Percentiles rank a stretch among this genome's conserved stretches.
Evolutionary conservation across 2,113 vertebrate species (phyloP).

Genomic region (Vireo altiloquus): DNA sequence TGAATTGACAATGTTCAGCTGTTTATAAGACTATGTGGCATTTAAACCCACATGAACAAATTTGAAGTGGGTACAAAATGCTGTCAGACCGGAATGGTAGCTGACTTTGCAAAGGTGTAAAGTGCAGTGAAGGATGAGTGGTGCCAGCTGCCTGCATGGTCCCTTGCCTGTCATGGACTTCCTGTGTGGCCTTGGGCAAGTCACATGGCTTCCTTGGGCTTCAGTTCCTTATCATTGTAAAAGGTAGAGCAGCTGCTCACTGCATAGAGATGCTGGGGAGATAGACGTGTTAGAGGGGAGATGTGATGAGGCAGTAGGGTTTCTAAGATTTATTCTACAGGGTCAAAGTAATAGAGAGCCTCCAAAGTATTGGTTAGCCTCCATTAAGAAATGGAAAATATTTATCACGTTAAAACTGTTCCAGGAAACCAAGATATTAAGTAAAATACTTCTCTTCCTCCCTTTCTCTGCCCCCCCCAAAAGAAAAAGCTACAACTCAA

Average conservation of each 20-base stretch:
- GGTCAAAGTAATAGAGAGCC: background rate
- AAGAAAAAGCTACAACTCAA: background rate
- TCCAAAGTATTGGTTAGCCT: background rate
- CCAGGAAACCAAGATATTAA: background rate
- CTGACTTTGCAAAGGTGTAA: background rate
- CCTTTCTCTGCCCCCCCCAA: accelerated
- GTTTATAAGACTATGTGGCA: background rate
- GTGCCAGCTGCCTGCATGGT: background rate
- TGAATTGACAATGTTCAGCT: background rate
- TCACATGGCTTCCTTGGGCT: background rate
- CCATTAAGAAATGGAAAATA: background rate
- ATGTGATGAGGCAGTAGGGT: background rate
- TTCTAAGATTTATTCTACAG: background rate
- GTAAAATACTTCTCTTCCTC: background rate
- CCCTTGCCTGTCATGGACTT: background rate
- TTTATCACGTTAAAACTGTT: background rate
- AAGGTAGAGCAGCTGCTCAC: background rate
- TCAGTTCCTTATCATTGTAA: background rate
- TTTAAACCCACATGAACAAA: background rate
- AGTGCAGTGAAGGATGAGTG: background rate
- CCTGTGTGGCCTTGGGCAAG: background rate
- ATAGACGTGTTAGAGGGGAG: background rate
- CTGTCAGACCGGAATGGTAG: background rate
- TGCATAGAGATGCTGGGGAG: background rate
- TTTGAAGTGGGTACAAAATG: background rate